phyloP scores from a whole-genome alignment of 2,797 vertebrate genomes.

The Rhinophrynus dorsalis region DNA sequence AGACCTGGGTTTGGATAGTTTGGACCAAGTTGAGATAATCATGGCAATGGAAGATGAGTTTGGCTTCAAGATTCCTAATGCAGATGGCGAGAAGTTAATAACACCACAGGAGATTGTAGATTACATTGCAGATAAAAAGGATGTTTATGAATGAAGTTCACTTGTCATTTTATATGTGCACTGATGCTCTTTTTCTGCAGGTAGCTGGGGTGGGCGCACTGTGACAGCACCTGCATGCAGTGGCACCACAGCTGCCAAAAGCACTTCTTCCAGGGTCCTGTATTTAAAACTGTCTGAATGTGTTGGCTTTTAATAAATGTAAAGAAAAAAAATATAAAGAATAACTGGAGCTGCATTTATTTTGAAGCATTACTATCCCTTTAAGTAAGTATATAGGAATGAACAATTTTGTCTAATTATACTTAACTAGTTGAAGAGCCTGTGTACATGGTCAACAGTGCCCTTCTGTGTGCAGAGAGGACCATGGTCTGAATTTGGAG shows the following conservation, averaged over 20 bases:
- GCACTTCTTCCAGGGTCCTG: conserved; percentile 53
- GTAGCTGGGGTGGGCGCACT: conserved; percentile 24
- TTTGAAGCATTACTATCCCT: too few species aligned
- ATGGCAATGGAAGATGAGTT: conserved; percentile 99
- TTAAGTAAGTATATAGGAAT: too few species aligned
- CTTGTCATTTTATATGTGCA: conserved; percentile 2
- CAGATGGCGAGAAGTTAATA: conserved; percentile 92
- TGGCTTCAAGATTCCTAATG: conserved; percentile 94
- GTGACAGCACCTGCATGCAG: conserved; percentile 11
- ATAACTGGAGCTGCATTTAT: too few species aligned
- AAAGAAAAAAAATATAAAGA: too few species aligned
- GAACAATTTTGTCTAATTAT: too few species aligned
- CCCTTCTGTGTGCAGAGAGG: too few species aligned
- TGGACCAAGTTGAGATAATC: conserved; percentile 98
- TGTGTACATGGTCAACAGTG: too few species aligned
- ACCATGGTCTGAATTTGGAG: too few species aligned
- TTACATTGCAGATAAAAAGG: conserved; percentile 94
- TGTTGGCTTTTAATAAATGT: conserved; percentile 68
- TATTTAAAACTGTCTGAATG: conserved; percentile 70
- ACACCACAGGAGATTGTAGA: conserved; percentile 89
- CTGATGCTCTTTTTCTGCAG: conserved; percentile 17
- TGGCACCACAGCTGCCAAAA: conserved; percentile 20
- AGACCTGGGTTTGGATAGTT: conserved; percentile 91
- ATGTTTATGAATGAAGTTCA: conserved; percentile 79
- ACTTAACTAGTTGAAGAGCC: too few species aligned